Conservation (phyloP, 2,888 invertebrate genomes). For the Acleris sparsana region DNA sequence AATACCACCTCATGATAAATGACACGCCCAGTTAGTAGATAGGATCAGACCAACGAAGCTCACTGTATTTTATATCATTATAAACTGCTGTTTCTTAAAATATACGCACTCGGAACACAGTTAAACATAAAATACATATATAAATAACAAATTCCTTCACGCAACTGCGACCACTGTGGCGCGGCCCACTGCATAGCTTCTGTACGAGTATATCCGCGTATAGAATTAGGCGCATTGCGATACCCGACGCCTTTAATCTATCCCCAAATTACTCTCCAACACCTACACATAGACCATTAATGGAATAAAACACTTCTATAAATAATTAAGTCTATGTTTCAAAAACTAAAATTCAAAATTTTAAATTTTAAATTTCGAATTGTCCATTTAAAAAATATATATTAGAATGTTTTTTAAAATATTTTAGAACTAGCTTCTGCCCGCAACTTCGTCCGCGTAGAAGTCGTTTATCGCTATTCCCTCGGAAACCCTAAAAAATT, state of each 20-base stretch:
- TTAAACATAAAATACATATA: conserved; percentile 3
- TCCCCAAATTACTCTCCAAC: conserved; percentile 20
- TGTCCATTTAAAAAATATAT: no score
- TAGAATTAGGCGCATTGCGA: conserved; percentile 60
- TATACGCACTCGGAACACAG: no score
- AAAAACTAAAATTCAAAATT: background rate
- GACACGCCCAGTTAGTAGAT: no score
- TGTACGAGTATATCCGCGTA: conserved; percentile 54
- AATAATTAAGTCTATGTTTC: background rate
- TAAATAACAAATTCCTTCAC: conserved; percentile 16
- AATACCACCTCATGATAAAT: no score
- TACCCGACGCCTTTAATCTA: conserved; percentile 38
- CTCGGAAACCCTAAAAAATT: no score
- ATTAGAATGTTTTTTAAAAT: no score
- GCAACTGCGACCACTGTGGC: conserved; percentile 47
- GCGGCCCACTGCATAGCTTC: conserved; percentile 51
- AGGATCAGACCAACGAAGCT: no score
- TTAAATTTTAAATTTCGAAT: background rate
- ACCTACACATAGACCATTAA: conserved; percentile 5
- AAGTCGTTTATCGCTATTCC: no score
- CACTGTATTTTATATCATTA: no score
- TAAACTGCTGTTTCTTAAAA: no score
- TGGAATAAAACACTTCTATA: background rate
- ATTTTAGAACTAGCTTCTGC: no score
- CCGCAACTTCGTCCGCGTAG: no score